Base-by-base conservation (phyloP, 2,888 invertebrate species). In the Iselma pallidipennis region DNA sequence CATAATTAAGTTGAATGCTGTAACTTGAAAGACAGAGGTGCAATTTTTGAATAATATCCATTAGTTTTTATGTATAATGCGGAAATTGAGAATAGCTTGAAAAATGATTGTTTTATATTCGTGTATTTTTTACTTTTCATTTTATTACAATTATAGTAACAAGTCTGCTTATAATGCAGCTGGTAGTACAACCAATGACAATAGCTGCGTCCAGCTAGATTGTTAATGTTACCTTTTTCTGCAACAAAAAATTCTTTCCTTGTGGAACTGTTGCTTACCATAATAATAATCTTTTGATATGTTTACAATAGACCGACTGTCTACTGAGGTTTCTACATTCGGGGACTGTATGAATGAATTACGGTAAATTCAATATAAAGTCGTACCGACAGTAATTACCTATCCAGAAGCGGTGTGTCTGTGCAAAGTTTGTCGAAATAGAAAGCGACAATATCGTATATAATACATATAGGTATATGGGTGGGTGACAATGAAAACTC, bases 341-440 rank as follows among this genome's bases (percentile, higher is more conserved):
- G 14, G 5, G 2, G 14, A 33, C 19, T 10, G n/a, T 42, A 25
- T 48, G 55, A 55, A 55, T 55, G 55, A 28, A 12, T 55, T 55
- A 29, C 51, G 28, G 51, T 51, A 51, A 51, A 51, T 51, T 31
- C 54, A 2, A 25, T 26, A 25, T n/a, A 54, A 16, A 37, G 42
- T 54, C 42, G 25, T 7, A 14, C 7, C 54, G 9, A 16, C 9
- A 54, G 12, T 33, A 54, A 54, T 54, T 54, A 42, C 12, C 5
- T 42, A 23, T 42, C 42, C 9, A 42, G 23, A 14, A 54, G 42
- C 31, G 54, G 42, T 42, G 25, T 33, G 33, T n/a, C n/a, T 42
- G 54, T 42, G 37, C 37, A 54, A 54, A 37, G 23, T 33, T 21
- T 21, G 19, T 5, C n/a, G 7, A 29, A 33, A 54, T n/a, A 25